Percentiles rank a stretch among this genome's conserved stretches.
These are phyloP conservation scores for Hafferia zeledoni DNA, from an alignment of 2,797 vertebrate species.

Conservation along the genomic window DNA sequence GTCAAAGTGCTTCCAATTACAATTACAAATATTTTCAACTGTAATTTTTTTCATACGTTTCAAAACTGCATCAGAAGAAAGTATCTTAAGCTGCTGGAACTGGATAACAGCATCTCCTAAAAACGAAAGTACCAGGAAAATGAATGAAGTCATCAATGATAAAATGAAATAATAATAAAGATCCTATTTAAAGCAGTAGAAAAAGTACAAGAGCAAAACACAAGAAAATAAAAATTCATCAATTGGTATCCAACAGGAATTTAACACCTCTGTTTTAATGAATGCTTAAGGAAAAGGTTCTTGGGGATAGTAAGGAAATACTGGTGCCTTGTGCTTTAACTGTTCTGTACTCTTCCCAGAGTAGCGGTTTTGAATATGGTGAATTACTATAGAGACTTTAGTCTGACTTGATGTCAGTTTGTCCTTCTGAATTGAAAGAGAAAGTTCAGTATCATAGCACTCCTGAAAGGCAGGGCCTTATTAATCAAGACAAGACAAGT, in stretches of 20 bases:
- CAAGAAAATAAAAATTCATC: background rate
- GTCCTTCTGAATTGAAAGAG: background rate
- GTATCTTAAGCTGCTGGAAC: background rate
- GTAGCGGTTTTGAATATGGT: background rate
- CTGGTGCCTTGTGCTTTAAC: no score
- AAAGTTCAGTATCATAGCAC: background rate
- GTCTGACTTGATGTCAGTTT: background rate
- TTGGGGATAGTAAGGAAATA: no score
- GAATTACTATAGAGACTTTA: background rate
- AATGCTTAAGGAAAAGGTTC: no score
- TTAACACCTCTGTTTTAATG: no score
- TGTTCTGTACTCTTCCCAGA: background rate
- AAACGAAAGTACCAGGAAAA: background rate
- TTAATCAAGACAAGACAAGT: background rate
- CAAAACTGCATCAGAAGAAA: background rate
- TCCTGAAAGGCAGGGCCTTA: background rate
- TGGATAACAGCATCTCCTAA: background rate
- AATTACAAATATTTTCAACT: background rate
- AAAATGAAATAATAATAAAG: background rate
- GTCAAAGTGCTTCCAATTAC: background rate
- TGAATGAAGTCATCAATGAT: background rate
- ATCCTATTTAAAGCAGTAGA: background rate
- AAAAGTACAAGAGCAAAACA: background rate
- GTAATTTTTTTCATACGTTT: background rate
- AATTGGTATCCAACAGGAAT: background rate